Evolutionary conservation across 1,140 invertebrate genomes (phyloP).

Genomic region (Zaprionus ornatus): DNA sequence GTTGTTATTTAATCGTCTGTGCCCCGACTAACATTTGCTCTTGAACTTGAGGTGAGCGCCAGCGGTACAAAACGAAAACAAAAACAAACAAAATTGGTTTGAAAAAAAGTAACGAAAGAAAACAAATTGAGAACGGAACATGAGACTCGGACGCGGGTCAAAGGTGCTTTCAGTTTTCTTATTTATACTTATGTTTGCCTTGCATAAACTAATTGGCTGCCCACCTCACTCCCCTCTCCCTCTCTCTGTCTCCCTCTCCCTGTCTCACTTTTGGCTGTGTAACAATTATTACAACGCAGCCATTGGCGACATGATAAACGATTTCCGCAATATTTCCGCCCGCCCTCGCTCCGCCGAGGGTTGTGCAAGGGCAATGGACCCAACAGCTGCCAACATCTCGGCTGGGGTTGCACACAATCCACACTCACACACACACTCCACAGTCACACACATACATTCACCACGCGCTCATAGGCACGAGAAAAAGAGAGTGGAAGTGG

Average conservation of each 20-base stretch:
- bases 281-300: constrained; percentile 79
- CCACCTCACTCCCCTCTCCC: not conserved
- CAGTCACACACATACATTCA: not conserved
- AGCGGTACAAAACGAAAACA: not conserved
- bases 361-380: constrained; percentile 52
- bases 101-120: constrained; percentile 23
- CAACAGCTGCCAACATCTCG: constrained; percentile 38
- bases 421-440: constrained; percentile 14
- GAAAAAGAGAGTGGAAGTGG: constrained; percentile 2
- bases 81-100: constrained; percentile 24
- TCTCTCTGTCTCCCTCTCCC: not conserved
- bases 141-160: constrained; percentile 26
- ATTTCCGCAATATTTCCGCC: constrained; percentile 77
- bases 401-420: constrained; percentile 29
- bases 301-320: constrained; percentile 82
- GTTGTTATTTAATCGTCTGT: constrained; percentile 74
- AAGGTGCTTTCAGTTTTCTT: constrained; percentile 23
- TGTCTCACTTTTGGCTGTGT: constrained; percentile 43
- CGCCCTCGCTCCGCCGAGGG: constrained; percentile 15
- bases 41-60: constrained; percentile 73
- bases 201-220: constrained; percentile 36
- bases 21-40: constrained; percentile 71
- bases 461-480: constrained; percentile 7
- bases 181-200: not conserved
- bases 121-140: constrained; percentile 41